These are phyloP conservation scores for Toxostoma redivivum DNA, from an alignment of 2,113 vertebrate genomes.

Conservation along the genomic window DNA sequence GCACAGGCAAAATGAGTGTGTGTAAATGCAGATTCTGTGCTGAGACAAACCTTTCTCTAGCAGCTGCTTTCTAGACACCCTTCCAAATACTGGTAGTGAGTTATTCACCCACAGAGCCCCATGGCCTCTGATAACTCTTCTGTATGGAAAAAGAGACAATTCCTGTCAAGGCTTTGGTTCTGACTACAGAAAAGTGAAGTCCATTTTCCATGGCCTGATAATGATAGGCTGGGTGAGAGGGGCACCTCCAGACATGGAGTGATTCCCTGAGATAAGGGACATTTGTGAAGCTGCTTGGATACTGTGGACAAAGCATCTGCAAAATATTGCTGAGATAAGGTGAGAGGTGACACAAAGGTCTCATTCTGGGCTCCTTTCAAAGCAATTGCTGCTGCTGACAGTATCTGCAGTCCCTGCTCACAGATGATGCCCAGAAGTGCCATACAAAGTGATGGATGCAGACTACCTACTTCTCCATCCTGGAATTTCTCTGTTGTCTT, in stretches of 20 bases:
- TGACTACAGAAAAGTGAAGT: background rate
- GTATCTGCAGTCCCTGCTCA: background rate
- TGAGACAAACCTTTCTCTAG: background rate
- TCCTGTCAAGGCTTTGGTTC: background rate
- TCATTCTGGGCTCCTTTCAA: background rate
- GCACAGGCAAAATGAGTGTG: background rate
- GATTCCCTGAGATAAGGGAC: background rate
- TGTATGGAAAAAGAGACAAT: background rate
- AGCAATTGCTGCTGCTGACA: background rate
- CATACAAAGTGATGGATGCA: background rate
- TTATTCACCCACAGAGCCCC: background rate
- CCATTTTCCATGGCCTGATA: background rate
- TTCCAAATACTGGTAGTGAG: background rate
- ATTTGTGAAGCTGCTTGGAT: background rate
- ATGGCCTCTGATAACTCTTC: background rate
- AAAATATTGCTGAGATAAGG: background rate
- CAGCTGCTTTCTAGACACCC: background rate
- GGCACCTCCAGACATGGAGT: background rate
- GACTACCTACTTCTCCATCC: background rate
- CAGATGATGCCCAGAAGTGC: background rate
- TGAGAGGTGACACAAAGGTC: background rate
- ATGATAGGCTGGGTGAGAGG: background rate
- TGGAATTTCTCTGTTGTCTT: background rate
- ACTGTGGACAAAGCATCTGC: background rate
- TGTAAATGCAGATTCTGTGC: background rate